Evolutionary conservation across 2,797 vertebrate species (phyloP), one percentile per base, ranked within the genome.

Genomic region (Pipistrellus pipistrellus): DNA sequence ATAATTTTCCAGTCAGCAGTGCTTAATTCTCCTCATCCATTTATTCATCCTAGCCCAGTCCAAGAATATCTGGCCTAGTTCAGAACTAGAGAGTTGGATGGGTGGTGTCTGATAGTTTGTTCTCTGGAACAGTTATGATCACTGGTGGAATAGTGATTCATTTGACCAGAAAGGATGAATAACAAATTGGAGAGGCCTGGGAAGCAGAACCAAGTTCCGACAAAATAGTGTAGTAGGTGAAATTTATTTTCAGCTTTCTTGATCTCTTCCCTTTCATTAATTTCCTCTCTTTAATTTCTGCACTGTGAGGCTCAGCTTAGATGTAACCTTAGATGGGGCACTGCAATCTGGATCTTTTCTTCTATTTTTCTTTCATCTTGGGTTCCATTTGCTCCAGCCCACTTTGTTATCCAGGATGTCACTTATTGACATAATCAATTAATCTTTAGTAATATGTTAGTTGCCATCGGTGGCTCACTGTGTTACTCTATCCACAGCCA

Each of bases 141-240:
- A 12, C 89, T 87, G 82, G 82, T 94, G 27, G 85, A 94, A 96
- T 90, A 94, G 91, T 88, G 83, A 94, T 95, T 96, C 94, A 90
- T 95, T 93, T 91, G 71, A 85, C 68, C 75, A 88, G 92, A 93
- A 82, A 69, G 27, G 68, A 59, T 38, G 48, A 94, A 35, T 59
- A 93, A 78, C 66, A 88, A 91, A 93, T 38, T 78, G n/a, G 78
- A 88, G 85, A 95, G 30, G 80, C n/a, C 90, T 85, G 57, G 55
- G 77, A 89, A 93, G 82, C 44, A 90, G 38, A 86, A 53, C 21
- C 11, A 59, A 76, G 32, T 35, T 21, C 71, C 53, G 80, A 59
- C 15, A 90, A 83, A 92, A 93, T 44, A 72, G 27, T 48, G 38
- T 12, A 78, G 81, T 44, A 89, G 68, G 55, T 95, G 38, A 95